Evolutionary conservation across 2,888 invertebrate species (phyloP).

Genomic region (Heliconius erato): DNA sequence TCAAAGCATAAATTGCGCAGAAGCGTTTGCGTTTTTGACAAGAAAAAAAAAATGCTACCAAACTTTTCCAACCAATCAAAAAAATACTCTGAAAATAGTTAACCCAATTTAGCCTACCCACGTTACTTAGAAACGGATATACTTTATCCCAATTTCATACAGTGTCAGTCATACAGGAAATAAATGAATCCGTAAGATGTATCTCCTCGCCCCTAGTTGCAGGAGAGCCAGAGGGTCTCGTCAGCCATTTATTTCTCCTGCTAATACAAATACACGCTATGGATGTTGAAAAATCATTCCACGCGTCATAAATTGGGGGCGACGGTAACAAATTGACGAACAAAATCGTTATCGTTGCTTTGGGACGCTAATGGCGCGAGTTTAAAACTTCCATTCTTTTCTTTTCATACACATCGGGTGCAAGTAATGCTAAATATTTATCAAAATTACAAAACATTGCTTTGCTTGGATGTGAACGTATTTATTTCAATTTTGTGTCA

Average conservation of each 20-base stretch:
- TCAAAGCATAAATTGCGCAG: too few species aligned
- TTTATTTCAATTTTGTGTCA: neutral
- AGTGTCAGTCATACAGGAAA: too few species aligned
- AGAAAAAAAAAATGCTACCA: too few species aligned
- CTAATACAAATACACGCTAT: constrained; percentile 32
- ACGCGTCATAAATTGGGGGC: constrained; percentile 30
- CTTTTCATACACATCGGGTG: constrained; percentile 12
- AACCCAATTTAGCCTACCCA: too few species aligned
- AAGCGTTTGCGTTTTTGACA: too few species aligned
- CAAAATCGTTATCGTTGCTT: neutral
- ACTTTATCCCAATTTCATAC: too few species aligned
- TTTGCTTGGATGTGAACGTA: neutral
- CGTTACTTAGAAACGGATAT: too few species aligned
- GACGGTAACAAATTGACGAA: too few species aligned
- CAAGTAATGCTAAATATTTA: constrained; percentile 27
- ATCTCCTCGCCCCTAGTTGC: constrained; percentile 19
- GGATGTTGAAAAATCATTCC: constrained; percentile 41
- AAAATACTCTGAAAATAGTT: too few species aligned
- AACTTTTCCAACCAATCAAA: too few species aligned
- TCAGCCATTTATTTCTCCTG: constrained; percentile 30
- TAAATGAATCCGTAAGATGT: too few species aligned
- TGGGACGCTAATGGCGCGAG: constrained; percentile 25
- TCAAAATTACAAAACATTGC: neutral
- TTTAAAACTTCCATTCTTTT: constrained; percentile 25
- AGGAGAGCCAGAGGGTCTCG: constrained; percentile 28